phyloP scores from a whole-genome alignment of 1,140 invertebrate species.

The Drosophila paulistorum region DNA sequence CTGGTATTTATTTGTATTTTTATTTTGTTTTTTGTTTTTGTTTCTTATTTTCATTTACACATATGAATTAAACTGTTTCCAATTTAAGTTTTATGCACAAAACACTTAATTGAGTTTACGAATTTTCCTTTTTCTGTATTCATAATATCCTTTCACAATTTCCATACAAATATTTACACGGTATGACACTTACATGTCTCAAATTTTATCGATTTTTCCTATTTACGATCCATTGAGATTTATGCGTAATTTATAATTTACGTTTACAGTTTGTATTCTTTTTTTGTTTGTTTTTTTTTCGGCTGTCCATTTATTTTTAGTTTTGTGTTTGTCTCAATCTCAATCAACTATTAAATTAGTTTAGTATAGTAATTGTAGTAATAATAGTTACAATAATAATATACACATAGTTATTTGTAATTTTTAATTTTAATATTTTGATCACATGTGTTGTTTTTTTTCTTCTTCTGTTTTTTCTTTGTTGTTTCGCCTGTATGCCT shows the following conservation, averaged over 20 bases:
- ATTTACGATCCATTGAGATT: slow-evolving; percentile 39
- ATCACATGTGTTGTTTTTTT: slow-evolving; percentile 70
- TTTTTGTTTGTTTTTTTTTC: slow-evolving; percentile 29
- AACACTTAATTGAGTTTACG: slow-evolving; percentile 37
- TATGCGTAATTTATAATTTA: slow-evolving; percentile 32
- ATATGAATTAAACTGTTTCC: slow-evolving; percentile 54
- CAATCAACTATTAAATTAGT: slow-evolving; percentile 62
- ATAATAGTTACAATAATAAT: slow-evolving; percentile 28
- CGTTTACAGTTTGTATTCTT: slow-evolving; percentile 41
- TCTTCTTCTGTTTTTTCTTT: slow-evolving; percentile 27
- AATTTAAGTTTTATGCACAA: slow-evolving; percentile 21
- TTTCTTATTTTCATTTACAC: slow-evolving; percentile 58
- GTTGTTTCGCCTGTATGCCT: slow-evolving; percentile 32
- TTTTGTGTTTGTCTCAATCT: slow-evolving; percentile 29
- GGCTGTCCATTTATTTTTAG: slow-evolving; percentile 8
- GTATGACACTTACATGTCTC: slow-evolving; percentile 22
- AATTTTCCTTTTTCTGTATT: slow-evolving; percentile 65
- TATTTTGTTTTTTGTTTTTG: background rate
- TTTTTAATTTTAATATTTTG: slow-evolving; percentile 76
- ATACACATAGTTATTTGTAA: slow-evolving; percentile 41
- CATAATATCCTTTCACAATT: slow-evolving; percentile 53
- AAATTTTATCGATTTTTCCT: slow-evolving; percentile 27
- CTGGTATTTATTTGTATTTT: slow-evolving; percentile 45
- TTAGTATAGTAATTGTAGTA: slow-evolving; percentile 60
- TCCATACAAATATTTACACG: slow-evolving; percentile 72